A percentile compares a stretch with the other conserved stretches of the same genome.
Conservation (phyloP, 2,113 vertebrate species). For the Amia ocellicauda region DNA sequence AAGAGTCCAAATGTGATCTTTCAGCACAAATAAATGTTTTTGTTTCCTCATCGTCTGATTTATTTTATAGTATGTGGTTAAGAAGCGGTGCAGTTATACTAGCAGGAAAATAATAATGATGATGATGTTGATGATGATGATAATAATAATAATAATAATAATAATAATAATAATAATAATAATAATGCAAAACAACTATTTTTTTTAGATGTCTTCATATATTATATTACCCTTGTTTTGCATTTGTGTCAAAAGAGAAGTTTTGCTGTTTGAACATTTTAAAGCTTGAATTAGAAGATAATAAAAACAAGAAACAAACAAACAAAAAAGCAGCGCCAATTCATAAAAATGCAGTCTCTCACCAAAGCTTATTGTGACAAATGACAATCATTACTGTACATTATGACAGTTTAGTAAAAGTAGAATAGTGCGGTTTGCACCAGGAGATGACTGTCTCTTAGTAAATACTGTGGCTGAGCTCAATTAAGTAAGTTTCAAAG, state of each 20-base stretch:
- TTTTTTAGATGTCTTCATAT: too few relatives aligned
- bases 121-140: slow-evolving; percentile 22
- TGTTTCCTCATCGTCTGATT: neutral
- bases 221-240: neutral
- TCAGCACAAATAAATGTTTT: slow-evolving; percentile 20
- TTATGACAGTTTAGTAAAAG: neutral
- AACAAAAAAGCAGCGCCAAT: neutral
- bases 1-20: neutral
- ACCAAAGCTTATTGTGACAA: neutral
- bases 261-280: neutral
- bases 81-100: too few relatives aligned
- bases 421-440: slow-evolving; percentile 3
- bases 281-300: neutral
- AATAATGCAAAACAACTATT: slow-evolving; percentile 46
- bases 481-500: neutral
- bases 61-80: too few relatives aligned
- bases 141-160: slow-evolving; percentile 55
- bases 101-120: slow-evolving; percentile 54
- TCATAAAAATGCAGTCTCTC: slow-evolving; percentile 2
- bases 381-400: neutral
- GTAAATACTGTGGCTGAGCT: slow-evolving; percentile 6
- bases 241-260: neutral
- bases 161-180: slow-evolving; percentile 61
- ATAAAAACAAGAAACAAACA: too few relatives aligned
- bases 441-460: slow-evolving; percentile 10